These are phyloP conservation scores for Tonatia bakeri DNA, from an alignment of 2,113 vertebrate species.

Conservation along the genomic window DNA sequence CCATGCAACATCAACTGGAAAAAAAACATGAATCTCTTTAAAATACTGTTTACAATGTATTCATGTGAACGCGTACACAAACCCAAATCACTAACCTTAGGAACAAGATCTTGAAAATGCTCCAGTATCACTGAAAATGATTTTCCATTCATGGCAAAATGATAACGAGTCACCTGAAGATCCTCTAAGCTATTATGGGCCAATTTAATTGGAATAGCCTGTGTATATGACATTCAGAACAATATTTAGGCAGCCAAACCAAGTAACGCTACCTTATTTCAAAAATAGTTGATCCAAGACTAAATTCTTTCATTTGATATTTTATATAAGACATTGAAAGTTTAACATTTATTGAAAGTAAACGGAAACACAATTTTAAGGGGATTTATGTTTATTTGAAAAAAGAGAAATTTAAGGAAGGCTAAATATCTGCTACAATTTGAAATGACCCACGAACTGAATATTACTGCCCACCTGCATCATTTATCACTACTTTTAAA, in stretches of 20 bases:
- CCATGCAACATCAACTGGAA: conserved; percentile 92
- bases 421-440: background rate
- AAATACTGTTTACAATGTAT: background rate
- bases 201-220: conserved; percentile 91
- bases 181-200: conserved; percentile 85
- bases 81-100: conserved; percentile 85
- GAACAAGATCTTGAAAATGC: conserved; percentile 95
- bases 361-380: conserved; percentile 8
- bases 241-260: background rate
- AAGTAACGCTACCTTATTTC: background rate
- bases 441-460: conserved; percentile 4
- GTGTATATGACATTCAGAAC: conserved; percentile 6
- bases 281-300: background rate
- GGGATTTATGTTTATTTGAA: background rate
- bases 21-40: conserved; percentile 47
- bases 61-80: background rate
- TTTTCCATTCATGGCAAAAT: conserved; percentile 98
- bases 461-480: background rate
- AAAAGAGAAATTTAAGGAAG: background rate
- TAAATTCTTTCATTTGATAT: background rate
- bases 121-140: conserved; percentile 94
- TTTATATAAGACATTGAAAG: background rate
- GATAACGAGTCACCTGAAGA: conserved; percentile 85
- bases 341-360: conserved; percentile 17
- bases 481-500: conserved; percentile 1